Evolutionary conservation across 1,140 invertebrate species (phyloP).

Genomic region (Ceratosolen solmsi): DNA sequence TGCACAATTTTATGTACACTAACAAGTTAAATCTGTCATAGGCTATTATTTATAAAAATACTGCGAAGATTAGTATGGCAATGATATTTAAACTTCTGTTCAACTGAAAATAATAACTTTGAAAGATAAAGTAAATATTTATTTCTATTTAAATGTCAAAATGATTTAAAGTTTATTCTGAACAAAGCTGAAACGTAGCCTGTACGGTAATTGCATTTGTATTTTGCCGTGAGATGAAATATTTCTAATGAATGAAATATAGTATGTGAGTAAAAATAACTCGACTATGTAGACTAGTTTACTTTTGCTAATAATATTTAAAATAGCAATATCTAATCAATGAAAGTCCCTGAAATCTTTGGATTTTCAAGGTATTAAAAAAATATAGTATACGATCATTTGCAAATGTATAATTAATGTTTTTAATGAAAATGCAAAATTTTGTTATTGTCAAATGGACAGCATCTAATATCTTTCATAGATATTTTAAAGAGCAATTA

Average conservation of each 20-base stretch:
- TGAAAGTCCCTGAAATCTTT: too few relatives aligned
- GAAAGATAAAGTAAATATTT: not conserved
- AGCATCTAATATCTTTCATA: too few relatives aligned
- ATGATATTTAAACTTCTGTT: not conserved
- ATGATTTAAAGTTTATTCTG: conserved; percentile 11
- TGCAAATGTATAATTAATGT: too few relatives aligned
- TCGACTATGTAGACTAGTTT: too few relatives aligned
- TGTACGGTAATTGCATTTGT: conserved; percentile 43
- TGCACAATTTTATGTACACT: not conserved
- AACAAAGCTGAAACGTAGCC: not conserved
- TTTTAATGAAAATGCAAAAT: too few relatives aligned
- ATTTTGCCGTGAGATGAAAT: conserved; percentile 29
- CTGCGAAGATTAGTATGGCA: conserved; percentile 32
- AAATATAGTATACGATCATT: too few relatives aligned
- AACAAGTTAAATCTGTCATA: conserved; percentile 19
- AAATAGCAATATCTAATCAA: too few relatives aligned
- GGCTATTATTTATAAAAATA: conserved; percentile 2
- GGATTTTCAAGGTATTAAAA: too few relatives aligned
- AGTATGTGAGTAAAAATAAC: too few relatives aligned
- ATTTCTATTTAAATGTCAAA: not conserved
- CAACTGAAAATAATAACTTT: not conserved
- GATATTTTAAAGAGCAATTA: too few relatives aligned
- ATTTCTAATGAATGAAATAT: not conserved
- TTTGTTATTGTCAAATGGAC: too few relatives aligned
- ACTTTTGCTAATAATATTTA: too few relatives aligned